phyloP scores from a whole-genome alignment of 2,888 invertebrate species.

The Elegia similella region DNA sequence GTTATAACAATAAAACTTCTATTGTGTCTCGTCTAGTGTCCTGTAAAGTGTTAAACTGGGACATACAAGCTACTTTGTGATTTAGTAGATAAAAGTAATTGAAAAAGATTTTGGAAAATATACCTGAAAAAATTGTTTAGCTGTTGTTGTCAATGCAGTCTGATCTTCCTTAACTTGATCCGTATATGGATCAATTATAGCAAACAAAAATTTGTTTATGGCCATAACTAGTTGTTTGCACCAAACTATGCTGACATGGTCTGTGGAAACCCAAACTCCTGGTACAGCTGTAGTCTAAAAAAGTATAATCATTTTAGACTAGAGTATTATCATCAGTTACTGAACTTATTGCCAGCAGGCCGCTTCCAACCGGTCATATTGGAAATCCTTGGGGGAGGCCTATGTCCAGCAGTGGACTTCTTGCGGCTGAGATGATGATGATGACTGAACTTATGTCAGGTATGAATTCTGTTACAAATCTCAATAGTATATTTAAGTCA shows the following conservation, averaged over 20 bases:
- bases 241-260: conserved; percentile 96
- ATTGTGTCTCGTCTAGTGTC: too few species aligned
- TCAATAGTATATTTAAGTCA: too few species aligned
- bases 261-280: conserved; percentile 92
- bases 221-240: conserved; percentile 93
- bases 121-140: conserved; percentile 59
- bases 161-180: conserved; percentile 55
- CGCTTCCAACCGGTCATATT: too few species aligned
- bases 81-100: too few species aligned
- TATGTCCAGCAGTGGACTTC: too few species aligned
- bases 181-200: conserved; percentile 84
- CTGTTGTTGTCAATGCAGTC: conserved; percentile 42
- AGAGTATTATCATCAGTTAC: neutral
- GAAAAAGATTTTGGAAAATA: neutral
- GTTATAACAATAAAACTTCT: too few species aligned
- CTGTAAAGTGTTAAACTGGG: too few species aligned
- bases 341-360: neutral
- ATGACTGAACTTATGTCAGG: too few species aligned
- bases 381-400: too few species aligned
- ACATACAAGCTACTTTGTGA: too few species aligned
- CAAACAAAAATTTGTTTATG: conserved; percentile 90
- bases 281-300: conserved; percentile 88
- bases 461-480: too few species aligned
- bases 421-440: too few species aligned
- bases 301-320: neutral